Conservation (phyloP, 2,797 vertebrate genomes). For the Falco concolor region DNA sequence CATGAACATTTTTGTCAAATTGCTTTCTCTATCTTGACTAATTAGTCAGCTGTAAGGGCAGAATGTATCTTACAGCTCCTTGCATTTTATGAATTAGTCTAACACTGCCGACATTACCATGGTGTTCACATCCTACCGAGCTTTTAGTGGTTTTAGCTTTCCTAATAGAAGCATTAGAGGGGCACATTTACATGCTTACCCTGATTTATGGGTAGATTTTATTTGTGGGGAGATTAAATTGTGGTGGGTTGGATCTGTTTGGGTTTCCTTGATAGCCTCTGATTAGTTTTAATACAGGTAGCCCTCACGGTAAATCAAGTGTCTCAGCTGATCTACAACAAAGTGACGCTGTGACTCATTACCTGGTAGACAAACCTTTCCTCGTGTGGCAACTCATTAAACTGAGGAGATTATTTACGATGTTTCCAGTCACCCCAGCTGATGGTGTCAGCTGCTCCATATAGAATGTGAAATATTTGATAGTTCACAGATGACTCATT, state of each 20-base stretch:
- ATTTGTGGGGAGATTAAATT: constrained; percentile 39
- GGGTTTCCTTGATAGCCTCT: background rate
- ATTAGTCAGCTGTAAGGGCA: background rate
- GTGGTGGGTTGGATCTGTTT: constrained; percentile 7
- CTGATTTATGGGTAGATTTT: constrained; percentile 38
- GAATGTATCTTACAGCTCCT: background rate
- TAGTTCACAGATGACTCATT: background rate
- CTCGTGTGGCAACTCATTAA: background rate
- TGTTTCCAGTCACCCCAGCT: background rate
- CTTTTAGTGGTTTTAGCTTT: constrained; percentile 19
- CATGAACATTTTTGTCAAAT: background rate
- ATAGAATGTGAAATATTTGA: background rate
- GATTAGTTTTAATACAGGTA: constrained; percentile 34
- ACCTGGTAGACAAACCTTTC: background rate
- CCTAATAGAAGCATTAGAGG: background rate
- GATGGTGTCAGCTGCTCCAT: background rate
- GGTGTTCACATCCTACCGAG: background rate
- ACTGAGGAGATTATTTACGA: background rate
- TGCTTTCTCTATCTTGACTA: background rate
- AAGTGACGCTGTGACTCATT: constrained; percentile 39
- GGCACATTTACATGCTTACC: background rate
- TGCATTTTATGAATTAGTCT: background rate
- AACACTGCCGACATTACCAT: background rate
- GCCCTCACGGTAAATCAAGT: constrained; percentile 24
- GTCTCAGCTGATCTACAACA: background rate